phyloP scores from a whole-genome alignment of 2,797 vertebrate species.

The Lepilemur ruficaudatus region DNA sequence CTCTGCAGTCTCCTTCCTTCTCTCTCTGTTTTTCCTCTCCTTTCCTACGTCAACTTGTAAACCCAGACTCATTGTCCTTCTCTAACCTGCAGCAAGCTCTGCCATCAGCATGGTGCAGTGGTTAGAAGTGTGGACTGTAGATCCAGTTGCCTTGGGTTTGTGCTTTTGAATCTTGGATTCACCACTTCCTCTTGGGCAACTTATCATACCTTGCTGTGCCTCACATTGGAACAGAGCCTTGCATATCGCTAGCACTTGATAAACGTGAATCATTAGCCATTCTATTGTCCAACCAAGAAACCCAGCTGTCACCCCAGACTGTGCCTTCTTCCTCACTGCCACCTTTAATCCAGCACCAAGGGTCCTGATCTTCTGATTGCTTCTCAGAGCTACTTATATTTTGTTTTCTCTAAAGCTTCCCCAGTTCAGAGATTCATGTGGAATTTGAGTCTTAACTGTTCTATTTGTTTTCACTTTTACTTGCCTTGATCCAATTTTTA shows the following conservation, averaged over 20 bases:
- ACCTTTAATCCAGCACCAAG: background rate
- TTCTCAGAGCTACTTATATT: background rate
- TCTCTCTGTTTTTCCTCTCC: background rate
- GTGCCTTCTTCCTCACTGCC: background rate
- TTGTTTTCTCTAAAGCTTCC: background rate
- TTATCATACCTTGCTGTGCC: background rate
- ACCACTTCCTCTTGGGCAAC: background rate
- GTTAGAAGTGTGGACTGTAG: background rate
- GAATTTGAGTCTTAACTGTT: constrained; percentile 50
- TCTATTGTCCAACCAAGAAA: background rate
- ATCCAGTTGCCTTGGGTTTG: background rate
- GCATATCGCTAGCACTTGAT: background rate
- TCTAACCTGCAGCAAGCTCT: background rate
- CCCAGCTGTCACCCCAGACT: background rate
- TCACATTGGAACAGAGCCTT: background rate
- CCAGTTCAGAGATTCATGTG: background rate
- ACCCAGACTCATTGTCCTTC: background rate
- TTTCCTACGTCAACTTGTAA: background rate
- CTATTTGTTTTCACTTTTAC: constrained; percentile 47
- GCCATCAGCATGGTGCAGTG: background rate
- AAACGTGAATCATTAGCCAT: background rate
- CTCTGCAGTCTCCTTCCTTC: background rate
- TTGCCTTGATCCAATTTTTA: constrained; percentile 53
- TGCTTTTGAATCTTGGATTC: background rate
- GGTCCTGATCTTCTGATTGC: background rate